A percentile compares a stretch with the other conserved stretches of the same genome.
phyloP scores from a whole-genome alignment of 1,140 invertebrate species.

The Phortica variegata region DNA sequence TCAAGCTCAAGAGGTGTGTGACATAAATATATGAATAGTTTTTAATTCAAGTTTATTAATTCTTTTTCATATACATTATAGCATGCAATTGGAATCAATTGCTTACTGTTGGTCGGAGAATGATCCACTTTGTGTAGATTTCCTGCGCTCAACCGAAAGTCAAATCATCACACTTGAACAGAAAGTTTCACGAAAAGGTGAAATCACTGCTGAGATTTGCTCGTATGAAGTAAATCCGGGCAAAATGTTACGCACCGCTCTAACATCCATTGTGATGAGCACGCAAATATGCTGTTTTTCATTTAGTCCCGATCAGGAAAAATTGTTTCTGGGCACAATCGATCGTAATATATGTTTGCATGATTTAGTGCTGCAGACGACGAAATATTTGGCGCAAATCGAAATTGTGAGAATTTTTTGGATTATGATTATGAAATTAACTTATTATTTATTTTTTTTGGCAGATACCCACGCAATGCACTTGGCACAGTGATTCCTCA shows the following conservation, averaged over 20 bases:
- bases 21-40: not conserved
- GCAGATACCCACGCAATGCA: constrained; percentile 69
- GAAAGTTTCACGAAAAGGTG: constrained; percentile 72
- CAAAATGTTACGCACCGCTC: constrained; percentile 67
- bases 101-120: constrained; percentile 70
- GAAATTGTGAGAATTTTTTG: constrained; percentile 63
- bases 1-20: constrained; percentile 57
- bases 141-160: constrained; percentile 67
- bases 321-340: constrained; percentile 72
- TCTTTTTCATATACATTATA: constrained; percentile 2
- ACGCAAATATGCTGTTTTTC: constrained; percentile 68
- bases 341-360: constrained; percentile 76
- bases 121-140: constrained; percentile 69
- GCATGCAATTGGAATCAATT: constrained; percentile 63
- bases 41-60: constrained; percentile 1
- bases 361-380: constrained; percentile 65
- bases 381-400: constrained; percentile 59
- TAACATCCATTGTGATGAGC: constrained; percentile 71
- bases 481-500: constrained; percentile 73
- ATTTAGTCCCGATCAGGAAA: constrained; percentile 71
- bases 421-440: not conserved
- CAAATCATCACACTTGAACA: constrained; percentile 75
- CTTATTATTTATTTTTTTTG: constrained; percentile 11
- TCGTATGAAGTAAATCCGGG: constrained; percentile 70
- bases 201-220: constrained; percentile 74